Evolutionary conservation across 1,140 invertebrate genomes (phyloP).

Genomic region (Conopomorpha cramerella): DNA sequence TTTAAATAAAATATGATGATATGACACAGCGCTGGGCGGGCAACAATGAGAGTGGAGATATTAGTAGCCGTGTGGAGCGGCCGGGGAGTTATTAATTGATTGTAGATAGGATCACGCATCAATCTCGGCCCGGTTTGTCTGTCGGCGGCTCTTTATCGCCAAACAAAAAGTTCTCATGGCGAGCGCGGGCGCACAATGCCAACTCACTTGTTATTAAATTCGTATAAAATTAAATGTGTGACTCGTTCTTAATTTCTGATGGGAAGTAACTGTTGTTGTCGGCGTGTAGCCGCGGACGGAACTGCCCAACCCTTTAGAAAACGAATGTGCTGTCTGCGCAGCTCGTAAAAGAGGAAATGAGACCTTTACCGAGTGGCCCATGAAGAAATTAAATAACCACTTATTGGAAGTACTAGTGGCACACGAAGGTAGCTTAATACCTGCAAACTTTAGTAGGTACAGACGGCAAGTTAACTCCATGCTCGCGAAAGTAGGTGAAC

Average conservation of each 20-base stretch:
- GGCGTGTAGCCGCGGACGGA: too few species aligned
- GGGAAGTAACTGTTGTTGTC: conserved; percentile 24
- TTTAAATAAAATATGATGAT: conserved; percentile 27
- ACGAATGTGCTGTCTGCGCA: too few species aligned
- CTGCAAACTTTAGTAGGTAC: too few species aligned
- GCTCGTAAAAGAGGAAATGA: too few species aligned
- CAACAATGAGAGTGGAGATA: conserved; percentile 5
- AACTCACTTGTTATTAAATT: conserved; percentile 58
- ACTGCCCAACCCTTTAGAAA: too few species aligned
- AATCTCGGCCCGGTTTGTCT: conserved; percentile 41
- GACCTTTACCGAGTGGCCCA: too few species aligned
- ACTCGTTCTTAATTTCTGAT: conserved; percentile 52
- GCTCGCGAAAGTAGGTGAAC: too few species aligned
- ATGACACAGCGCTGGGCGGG: conserved; percentile 29
- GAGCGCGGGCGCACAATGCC: conserved; percentile 42
- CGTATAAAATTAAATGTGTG: conserved; percentile 61
- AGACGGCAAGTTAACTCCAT: too few species aligned
- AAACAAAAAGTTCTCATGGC: conserved; percentile 51
- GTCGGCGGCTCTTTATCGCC: conserved; percentile 55
- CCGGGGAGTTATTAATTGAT: conserved; percentile 49
- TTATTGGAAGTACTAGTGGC: too few species aligned
- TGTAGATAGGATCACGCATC: conserved; percentile 38
- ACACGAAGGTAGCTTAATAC: too few species aligned
- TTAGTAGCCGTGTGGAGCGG: conserved; percentile 10
- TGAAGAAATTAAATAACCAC: too few species aligned